A percentile compares a stretch with the other conserved stretches of the same genome.
Conservation (phyloP, 2,113 vertebrate genomes). For the Melanostigma gelatinosum region DNA sequence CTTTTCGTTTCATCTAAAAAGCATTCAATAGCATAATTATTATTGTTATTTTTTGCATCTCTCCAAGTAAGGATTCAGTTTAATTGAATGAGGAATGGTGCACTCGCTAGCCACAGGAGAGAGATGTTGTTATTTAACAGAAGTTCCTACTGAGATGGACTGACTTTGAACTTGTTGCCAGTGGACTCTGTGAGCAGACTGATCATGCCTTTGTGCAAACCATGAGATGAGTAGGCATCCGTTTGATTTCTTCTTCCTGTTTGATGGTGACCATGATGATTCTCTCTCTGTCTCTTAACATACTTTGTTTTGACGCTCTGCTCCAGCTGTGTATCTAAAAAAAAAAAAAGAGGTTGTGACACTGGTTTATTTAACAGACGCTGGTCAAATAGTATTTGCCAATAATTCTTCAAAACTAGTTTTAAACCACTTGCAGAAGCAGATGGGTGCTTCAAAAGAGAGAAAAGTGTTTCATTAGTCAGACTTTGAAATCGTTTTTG, state of each 20-base stretch:
- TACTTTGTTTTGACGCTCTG: conserved; percentile 56
- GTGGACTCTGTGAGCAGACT: conserved; percentile 35
- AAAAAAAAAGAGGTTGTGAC: conserved; percentile 63
- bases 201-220: conserved; percentile 23
- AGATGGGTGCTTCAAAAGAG: neutral
- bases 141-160: conserved; percentile 33
- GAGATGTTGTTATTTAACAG: conserved; percentile 40
- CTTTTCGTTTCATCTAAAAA: conserved; percentile 25
- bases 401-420: conserved; percentile 22
- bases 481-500: neutral
- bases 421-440: conserved; percentile 1
- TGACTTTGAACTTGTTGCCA: conserved; percentile 29
- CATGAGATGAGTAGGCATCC: conserved; percentile 19
- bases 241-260: conserved; percentile 23
- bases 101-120: conserved; percentile 15
- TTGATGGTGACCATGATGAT: neutral
- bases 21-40: neutral
- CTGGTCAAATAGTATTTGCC: conserved; percentile 52
- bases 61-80: conserved; percentile 34
- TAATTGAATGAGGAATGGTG: conserved; percentile 38
- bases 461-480: neutral
- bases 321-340: conserved; percentile 61
- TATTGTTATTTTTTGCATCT: conserved; percentile 19
- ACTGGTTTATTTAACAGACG: conserved; percentile 77
- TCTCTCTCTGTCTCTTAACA: conserved; percentile 65